These are phyloP conservation scores for Pterostichus madidus DNA, from an alignment of 2,888 invertebrate species.

Conservation along the genomic window DNA sequence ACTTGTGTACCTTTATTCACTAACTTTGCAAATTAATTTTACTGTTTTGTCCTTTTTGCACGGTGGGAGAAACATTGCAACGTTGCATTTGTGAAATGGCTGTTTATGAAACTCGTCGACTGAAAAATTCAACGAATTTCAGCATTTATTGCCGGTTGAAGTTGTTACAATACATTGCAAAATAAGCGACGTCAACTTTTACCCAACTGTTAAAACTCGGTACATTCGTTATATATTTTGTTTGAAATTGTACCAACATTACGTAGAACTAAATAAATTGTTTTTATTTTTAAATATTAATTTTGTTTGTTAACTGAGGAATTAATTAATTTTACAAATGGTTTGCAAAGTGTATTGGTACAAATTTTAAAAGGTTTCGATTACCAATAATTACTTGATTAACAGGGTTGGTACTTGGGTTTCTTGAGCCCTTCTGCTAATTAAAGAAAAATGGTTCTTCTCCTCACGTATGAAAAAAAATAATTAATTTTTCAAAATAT, in stretches of 20 bases:
- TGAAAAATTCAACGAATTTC: slow-evolving; percentile 38
- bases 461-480: too few species aligned
- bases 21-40: slow-evolving; percentile 58
- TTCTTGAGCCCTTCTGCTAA: too few species aligned
- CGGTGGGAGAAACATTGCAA: neutral
- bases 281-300: slow-evolving; percentile 9
- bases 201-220: neutral
- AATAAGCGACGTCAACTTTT: slow-evolving; percentile 28
- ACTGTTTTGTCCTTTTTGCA: neutral
- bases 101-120: slow-evolving; percentile 36
- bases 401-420: too few species aligned
- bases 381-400: neutral
- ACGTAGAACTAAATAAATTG: neutral
- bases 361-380: slow-evolving; percentile 6
- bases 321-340: slow-evolving; percentile 19
- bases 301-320: neutral
- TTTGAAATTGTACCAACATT: neutral
- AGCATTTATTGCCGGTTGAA: slow-evolving; percentile 25
- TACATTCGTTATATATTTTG: neutral
- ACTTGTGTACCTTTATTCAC: slow-evolving; percentile 22
- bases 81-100: slow-evolving; percentile 41
- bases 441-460: too few species aligned
- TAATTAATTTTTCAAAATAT: too few species aligned
- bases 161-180: slow-evolving; percentile 27
- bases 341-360: neutral